phyloP scores from a whole-genome alignment of 2,888 invertebrate species.

The Carpatolechia fugitivella region DNA sequence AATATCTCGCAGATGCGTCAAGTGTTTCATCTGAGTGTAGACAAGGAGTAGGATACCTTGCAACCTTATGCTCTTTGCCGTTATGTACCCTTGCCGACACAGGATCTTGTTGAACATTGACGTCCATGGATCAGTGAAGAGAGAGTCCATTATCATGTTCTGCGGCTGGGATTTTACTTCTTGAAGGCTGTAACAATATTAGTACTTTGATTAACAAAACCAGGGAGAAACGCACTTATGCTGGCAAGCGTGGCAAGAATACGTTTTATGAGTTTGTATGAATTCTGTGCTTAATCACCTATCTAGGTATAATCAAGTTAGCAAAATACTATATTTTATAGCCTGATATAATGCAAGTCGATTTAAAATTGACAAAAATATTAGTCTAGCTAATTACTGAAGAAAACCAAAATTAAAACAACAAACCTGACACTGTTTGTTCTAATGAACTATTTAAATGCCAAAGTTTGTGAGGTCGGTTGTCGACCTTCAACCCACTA shows the following conservation, averaged over 20 bases:
- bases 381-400: neutral
- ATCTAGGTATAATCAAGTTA: neutral
- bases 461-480: no score
- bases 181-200: conserved; percentile 82
- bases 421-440: no score
- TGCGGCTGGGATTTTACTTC: conserved; percentile 94
- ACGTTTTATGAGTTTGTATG: no score
- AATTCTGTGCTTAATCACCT: neutral
- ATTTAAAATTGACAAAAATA: no score
- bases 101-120: conserved; percentile 84
- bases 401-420: neutral
- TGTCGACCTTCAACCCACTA: no score
- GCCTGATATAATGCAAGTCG: no score
- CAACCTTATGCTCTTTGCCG: conserved; percentile 88
- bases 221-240: no score
- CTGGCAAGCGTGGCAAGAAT: no score
- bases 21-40: conserved; percentile 88
- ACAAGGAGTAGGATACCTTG: conserved; percentile 90
- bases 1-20: conserved; percentile 89
- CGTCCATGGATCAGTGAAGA: conserved; percentile 93
- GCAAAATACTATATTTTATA: no score
- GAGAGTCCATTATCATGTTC: conserved; percentile 87
- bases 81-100: conserved; percentile 84
- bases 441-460: no score
- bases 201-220: neutral